Percentiles rank a stretch among this genome's conserved stretches.
These are phyloP conservation scores for Balaenoptera acutorostrata DNA, from an alignment of 2,113 vertebrate genomes.

Conservation along the genomic window DNA sequence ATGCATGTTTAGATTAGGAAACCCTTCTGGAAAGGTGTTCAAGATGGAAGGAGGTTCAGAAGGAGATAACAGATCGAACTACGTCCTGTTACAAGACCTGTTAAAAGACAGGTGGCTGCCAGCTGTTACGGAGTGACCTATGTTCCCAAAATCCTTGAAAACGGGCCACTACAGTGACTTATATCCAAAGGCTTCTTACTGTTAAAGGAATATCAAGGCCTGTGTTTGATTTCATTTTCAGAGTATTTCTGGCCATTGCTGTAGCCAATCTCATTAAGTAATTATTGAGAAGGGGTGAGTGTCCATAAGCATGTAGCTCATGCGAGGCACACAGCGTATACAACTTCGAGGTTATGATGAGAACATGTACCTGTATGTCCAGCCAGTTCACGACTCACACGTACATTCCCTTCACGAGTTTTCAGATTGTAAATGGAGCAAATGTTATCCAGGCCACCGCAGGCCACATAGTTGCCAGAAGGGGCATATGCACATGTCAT, in stretches of 20 bases:
- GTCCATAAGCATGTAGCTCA: accelerated
- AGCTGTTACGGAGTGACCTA: neutral
- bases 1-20: accelerated
- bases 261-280: neutral
- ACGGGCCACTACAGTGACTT: neutral
- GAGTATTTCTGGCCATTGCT: neutral
- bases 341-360: accelerated
- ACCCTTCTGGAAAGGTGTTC: neutral
- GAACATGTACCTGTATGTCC: constrained; percentile 92
- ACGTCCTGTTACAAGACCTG: neutral
- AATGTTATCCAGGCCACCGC: constrained; percentile 98
- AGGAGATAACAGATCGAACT: accelerated
- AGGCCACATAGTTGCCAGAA: constrained; percentile 98
- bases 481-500: constrained; percentile 99
- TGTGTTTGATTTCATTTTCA: neutral
- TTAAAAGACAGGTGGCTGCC: no score
- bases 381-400: constrained; percentile 96
- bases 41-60: neutral
- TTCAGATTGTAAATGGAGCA: constrained; percentile 99
- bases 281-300: accelerated
- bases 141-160: neutral
- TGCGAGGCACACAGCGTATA: accelerated
- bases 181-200: neutral
- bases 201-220: neutral
- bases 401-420: constrained; percentile 98